Base-by-base conservation (phyloP, 2,113 vertebrate genomes). In the Syngnathus scovelli region DNA sequence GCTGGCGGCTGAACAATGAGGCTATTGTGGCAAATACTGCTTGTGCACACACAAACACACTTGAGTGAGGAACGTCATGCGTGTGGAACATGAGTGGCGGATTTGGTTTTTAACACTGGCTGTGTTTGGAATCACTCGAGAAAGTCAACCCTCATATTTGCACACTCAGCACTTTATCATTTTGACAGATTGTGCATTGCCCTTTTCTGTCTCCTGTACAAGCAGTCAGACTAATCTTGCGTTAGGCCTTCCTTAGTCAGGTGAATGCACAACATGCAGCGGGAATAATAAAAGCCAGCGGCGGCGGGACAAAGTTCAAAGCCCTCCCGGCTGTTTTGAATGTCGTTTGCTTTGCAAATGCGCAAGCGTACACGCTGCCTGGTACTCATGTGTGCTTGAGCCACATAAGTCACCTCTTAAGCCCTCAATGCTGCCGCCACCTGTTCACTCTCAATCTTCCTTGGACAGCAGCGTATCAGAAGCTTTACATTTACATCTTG, bases 261-360 rank as follows among this genome's bases (percentile, higher is more conserved):
- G 19, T 62, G 56, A 77, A 51, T 48, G 7, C 1, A 21, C 68
- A 9, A 41, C 46, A 23, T 44, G 61, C 63, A 67, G 68, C 27
- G 36, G 23, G 7, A 48, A 36, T 11, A 18, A 15, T 0, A 60
- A 3, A 33, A 33, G 2, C 27, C 54, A 64, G 72, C 68, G n/a
- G 38, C n/a, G 73, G 23, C 49, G 23, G 55, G 51, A 21, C 70
- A 39, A 54, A n/a, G 71, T 69, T 68, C 18, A 63, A 21, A 38
- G 59, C 36, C 16, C 67, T 33, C 39, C 61, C 66, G 68, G 36
- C 80, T 82, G 79, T 63, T 89, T 89, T 88, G 86, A 83, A 80
- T 88, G 44, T 36, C 74, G 38, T 61, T 87, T 89, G 83, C 61
- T 79, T 86, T 83, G 85, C 82, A 89, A 88, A 86, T 84, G 70